phyloP scores from a whole-genome alignment of 1,140 invertebrate species.

The Aradophagus sp. region DNA sequence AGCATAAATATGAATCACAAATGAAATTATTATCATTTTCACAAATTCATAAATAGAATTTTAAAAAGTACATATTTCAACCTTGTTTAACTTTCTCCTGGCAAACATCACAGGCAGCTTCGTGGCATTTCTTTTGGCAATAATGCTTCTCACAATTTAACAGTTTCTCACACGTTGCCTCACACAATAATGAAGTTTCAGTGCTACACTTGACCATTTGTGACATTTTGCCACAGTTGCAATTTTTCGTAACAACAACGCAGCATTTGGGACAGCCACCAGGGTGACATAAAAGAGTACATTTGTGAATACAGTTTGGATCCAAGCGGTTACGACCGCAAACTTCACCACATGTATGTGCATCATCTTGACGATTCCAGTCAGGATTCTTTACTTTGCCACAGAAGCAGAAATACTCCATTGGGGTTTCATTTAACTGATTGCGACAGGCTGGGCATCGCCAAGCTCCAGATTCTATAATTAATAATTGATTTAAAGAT shows the following conservation, averaged over 20 bases:
- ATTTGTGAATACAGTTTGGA: constrained; percentile 84
- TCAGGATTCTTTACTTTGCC: constrained; percentile 84
- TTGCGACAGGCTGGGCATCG: constrained; percentile 94
- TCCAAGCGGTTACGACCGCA: constrained; percentile 81
- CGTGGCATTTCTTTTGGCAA: constrained; percentile 88
- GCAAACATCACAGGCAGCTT: constrained; percentile 82
- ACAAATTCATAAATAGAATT: too few species aligned
- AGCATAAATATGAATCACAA: too few species aligned
- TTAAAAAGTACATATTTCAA: too few species aligned
- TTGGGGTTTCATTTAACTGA: constrained; percentile 80
- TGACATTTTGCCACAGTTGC: constrained; percentile 83
- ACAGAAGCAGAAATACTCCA: constrained; percentile 89
- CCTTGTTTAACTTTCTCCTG: constrained; percentile 68
- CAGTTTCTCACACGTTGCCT: constrained; percentile 80
- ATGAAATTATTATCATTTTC: too few species aligned
- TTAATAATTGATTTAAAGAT: too few species aligned
- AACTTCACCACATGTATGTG: constrained; percentile 92
- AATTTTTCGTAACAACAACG: constrained; percentile 78
- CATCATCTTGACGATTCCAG: constrained; percentile 82
- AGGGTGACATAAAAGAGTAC: constrained; percentile 92
- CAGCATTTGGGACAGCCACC: constrained; percentile 84
- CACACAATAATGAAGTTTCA: constrained; percentile 82
- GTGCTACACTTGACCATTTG: constrained; percentile 83
- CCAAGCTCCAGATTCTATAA: constrained; percentile 83
- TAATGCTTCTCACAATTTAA: constrained; percentile 85